phyloP scores from a whole-genome alignment of 2,888 invertebrate genomes.

The Pemphredon lugubris region DNA sequence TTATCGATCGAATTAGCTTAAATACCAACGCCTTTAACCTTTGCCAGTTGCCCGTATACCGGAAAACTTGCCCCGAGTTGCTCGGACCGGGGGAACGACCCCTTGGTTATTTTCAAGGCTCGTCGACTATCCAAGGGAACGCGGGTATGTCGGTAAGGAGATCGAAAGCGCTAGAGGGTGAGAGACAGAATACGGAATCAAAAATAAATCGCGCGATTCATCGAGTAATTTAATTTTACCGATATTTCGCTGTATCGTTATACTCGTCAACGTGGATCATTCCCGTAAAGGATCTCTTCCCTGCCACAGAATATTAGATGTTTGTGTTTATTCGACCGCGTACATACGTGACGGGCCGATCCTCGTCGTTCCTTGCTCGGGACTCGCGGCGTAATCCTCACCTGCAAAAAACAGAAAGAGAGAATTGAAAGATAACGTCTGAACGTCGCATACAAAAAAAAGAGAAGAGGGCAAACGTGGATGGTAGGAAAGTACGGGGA shows the following conservation, averaged over 20 bases:
- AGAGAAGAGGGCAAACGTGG: constrained; percentile 4
- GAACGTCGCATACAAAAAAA: constrained; percentile 31
- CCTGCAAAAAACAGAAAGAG: constrained; percentile 56
- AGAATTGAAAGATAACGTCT: constrained; percentile 47
- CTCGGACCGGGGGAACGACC: too few species aligned
- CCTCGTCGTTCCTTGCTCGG: constrained; percentile 10
- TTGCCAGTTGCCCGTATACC: too few species aligned
- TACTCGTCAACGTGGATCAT: constrained; percentile 51
- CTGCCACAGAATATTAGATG: constrained; percentile 16
- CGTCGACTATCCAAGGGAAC: too few species aligned
- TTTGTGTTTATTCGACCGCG: constrained; percentile 53
- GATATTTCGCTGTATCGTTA: not conserved
- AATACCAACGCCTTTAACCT: too few species aligned
- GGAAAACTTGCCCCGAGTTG: too few species aligned
- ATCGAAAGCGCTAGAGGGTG: not conserved
- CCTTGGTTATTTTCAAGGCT: too few species aligned
- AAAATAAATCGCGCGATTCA: constrained; percentile 22
- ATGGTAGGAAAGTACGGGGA: not conserved
- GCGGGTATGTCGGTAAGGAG: not conserved
- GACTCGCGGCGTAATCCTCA: constrained; percentile 56
- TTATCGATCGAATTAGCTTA: too few species aligned
- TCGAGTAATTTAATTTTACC: constrained; percentile 47
- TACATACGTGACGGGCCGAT: constrained; percentile 43
- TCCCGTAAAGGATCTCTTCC: constrained; percentile 33
- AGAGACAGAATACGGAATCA: not conserved